These are phyloP conservation scores for Vesta saturnalis DNA, from an alignment of 2,888 invertebrate species.

Conservation along the genomic window DNA sequence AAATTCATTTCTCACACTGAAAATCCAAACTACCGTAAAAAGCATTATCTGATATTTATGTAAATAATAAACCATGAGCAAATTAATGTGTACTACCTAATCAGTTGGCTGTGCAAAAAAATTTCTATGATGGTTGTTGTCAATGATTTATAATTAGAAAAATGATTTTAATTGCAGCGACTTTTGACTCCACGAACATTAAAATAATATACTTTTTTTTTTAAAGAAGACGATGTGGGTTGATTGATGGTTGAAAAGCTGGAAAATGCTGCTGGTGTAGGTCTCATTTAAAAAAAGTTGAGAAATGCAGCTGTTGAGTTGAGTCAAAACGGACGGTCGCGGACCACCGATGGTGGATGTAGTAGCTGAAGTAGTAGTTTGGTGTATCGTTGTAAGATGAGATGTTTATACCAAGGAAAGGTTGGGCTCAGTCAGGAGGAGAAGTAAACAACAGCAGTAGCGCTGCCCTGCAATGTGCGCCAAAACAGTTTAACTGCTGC, in stretches of 20 bases:
- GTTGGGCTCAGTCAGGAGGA: constrained; percentile 52
- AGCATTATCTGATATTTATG: no score
- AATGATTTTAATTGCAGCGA: neutral
- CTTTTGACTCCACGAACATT: constrained; percentile 21
- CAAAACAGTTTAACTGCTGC: constrained; percentile 51
- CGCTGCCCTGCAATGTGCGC: constrained; percentile 60
- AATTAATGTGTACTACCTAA: no score
- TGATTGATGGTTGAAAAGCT: constrained; percentile 47
- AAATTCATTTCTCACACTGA: no score
- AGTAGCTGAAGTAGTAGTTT: constrained; percentile 48
- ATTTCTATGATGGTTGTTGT: neutral
- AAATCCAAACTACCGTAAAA: no score
- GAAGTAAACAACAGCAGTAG: constrained; percentile 57
- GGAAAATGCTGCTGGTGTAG: constrained; percentile 41
- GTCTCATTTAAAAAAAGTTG: constrained; percentile 44
- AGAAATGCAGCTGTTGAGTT: constrained; percentile 42
- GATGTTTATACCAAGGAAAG: constrained; percentile 56
- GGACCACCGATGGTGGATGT: constrained; percentile 52
- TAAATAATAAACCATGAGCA: no score
- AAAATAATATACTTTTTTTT: constrained; percentile 23
- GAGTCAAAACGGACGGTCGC: constrained; percentile 44
- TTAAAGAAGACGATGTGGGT: constrained; percentile 40
- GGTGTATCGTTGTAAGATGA: constrained; percentile 58
- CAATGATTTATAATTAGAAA: no score
- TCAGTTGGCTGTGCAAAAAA: no score